Base-by-base conservation (phyloP, 2,888 invertebrate species). In the Dinocampus coccinellae region DNA sequence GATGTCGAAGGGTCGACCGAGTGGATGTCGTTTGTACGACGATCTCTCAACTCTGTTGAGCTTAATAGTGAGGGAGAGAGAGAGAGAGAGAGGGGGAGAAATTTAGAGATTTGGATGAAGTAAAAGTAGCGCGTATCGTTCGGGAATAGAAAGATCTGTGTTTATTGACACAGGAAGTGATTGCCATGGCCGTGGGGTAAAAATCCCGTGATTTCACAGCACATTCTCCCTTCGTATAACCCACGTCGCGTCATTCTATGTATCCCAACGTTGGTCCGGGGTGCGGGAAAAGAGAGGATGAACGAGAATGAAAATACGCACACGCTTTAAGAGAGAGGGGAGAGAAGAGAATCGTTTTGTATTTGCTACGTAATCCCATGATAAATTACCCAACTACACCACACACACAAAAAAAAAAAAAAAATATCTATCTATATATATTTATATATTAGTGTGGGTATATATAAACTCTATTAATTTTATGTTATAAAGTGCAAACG, bases 391-490 rank as follows among this genome's bases (percentile, higher is more conserved):
- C 78, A 83, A 83, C 82, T 80, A 79, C 81, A 58, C 34, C 20
- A 58, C 29, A 16, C 16, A 7, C 1, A 58, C 34, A 58, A 29
- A 4, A n/a, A n/a, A n/a, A n/a, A n/a, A n/a, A n/a, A n/a, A n/a
- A n/a, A n/a, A n/a, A n/a, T n/a, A n/a, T n/a, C n/a, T n/a, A n/a
- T n/a, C 3, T 29, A 29, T 7, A 29, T 29, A 29, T 29, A 29
- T 7, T 4, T 29, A 29, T 29, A 29, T 42, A 47, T 29, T 78
- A 77, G 75, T 74, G 73, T 76, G 7, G 78, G 77, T 77, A 53
- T 64, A 82, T 83, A 85, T 84, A 82, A 83, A 84, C 84, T 86
- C 85, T 86, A 87, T 87, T 87, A 87, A 87, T 87, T 86, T 86
- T 85, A 78, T 82, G 83, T 86, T 86, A 85, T 82, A 85, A 86